Evolutionary conservation across 2,113 vertebrate genomes (phyloP).

Genomic region (rabbit (Oryctolagus cuniculus)): mOryCun1.1 NC_091436.1:39817001-39817500

Average conservation of each 20-base stretch:
- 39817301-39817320: neutral
- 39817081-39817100: neutral
- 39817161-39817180: neutral
- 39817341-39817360: neutral
- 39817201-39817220: neutral
- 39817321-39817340: neutral
- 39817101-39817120: neutral
- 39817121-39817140: neutral
- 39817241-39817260: neutral
- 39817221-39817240: neutral
- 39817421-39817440: neutral
- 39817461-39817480: neutral
- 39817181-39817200: neutral
- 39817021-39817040: neutral
- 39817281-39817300: neutral
- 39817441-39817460: neutral
- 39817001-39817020: neutral
- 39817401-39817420: neutral
- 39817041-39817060: neutral
- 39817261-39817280: neutral
- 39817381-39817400: neutral
- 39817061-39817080: neutral
- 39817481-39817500: neutral
- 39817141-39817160: neutral
- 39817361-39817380: neutral